Evolutionary conservation across 2,888 invertebrate genomes (phyloP).

Genomic region (Eulithis prunata): DNA sequence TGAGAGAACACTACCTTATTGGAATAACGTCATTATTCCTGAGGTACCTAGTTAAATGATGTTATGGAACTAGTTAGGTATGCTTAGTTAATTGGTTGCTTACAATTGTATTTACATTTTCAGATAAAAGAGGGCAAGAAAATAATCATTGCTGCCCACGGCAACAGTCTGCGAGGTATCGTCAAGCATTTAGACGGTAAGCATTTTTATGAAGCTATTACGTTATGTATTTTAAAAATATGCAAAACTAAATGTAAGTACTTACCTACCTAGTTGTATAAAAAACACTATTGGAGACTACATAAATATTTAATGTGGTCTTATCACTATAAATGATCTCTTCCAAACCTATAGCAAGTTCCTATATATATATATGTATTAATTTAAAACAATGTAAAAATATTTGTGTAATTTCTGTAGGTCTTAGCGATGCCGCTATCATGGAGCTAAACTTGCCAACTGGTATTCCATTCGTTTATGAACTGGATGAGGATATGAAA

Average conservation of each 20-base stretch:
- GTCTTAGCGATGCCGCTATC: conserved; percentile 88
- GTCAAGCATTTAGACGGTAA: conserved; percentile 93
- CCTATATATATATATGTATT: no score
- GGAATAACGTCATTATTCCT: conserved; percentile 93
- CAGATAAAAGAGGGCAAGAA: conserved; percentile 91
- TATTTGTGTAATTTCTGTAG: conserved; percentile 59
- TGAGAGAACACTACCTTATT: conserved; percentile 92
- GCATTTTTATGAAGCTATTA: conserved; percentile 44
- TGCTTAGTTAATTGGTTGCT: neutral
- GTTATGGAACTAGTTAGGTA: neutral
- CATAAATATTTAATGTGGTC: no score
- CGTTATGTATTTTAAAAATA: neutral
- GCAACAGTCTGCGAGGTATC: conserved; percentile 93
- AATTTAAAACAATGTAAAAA: no score
- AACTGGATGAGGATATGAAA: conserved; percentile 88
- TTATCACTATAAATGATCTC: no score
- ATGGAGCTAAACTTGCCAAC: conserved; percentile 91
- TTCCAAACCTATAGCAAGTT: no score
- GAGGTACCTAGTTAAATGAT: conserved; percentile 52
- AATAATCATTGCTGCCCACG: conserved; percentile 93
- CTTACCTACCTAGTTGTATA: no score
- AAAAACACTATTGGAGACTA: no score
- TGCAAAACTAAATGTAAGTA: no score
- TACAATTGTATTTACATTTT: conserved; percentile 38
- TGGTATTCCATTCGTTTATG: conserved; percentile 92